Evolutionary conservation across 2,797 vertebrate species (phyloP), one percentile per base, ranked within the genome.

Genomic region (Acanthiza pusilla): DNA sequence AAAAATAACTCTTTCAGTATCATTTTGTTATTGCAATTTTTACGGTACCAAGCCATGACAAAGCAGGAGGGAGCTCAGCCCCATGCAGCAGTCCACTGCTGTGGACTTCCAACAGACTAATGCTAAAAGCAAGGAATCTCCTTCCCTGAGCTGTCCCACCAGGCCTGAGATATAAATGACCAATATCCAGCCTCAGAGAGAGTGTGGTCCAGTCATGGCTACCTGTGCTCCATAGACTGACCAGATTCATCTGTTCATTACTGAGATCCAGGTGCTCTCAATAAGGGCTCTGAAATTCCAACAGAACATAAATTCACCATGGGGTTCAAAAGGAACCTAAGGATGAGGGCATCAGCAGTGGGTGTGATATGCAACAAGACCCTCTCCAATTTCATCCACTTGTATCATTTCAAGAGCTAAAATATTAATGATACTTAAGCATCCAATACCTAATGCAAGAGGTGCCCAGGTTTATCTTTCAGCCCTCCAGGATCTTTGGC

Each of bases 401-500:
- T 84, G 66, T 75, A 86, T 86, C 25, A 86, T 91, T 93, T 92
- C 89, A 94, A 86, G 67, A 74, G 32, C 48, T 94, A 85, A 93
- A 97, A 91, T 67, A 91, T 88, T 93, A 70, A 89, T 63, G 80
- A 70, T 22, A 26, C 42, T 66, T 82, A 74, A 94, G 85, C 83
- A 86, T 61, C 82, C n/a, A 53, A 76, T 62, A 81, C 12, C 63
- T 89, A 83, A 82, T n/a, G 58, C 29, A 79, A 79, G 13, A 88
- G 54, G 23, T 51, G 70, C 73, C 73, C 54, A 43, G 70, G 88
- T 50, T 92, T 92, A 81, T n/a, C 85, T 96, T 94, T 86, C 95
- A 94, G 5, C 63, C 53, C 27, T 51, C 2, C 7, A 63, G 67
- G 42, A 73, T 42, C 58, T 42, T 21, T 72, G 88, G 74, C 60